These are phyloP conservation scores for Premnoplex brunnescens DNA, from an alignment of 2,797 vertebrate genomes.

Conservation along the genomic window DNA sequence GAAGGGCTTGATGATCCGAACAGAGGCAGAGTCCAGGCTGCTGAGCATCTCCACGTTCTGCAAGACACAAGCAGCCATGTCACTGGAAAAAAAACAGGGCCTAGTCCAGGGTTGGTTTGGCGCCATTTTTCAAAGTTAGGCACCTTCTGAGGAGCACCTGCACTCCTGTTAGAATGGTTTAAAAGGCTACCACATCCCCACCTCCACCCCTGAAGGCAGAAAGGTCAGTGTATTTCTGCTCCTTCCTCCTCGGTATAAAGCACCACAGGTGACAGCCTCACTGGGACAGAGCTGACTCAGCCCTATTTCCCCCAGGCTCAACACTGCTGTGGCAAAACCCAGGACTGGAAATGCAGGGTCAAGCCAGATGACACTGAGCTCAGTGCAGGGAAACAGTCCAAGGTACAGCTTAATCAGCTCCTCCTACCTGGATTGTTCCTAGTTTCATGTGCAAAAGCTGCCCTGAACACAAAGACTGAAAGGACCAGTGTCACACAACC, in stretches of 20 bases:
- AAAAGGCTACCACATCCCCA: fast-evolving
- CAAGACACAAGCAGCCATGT: not conserved
- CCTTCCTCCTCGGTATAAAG: not conserved
- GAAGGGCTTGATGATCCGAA: conserved; percentile 87
- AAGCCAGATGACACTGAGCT: not conserved
- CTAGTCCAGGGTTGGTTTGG: not conserved
- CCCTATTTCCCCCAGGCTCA: not conserved
- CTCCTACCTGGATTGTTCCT: not conserved
- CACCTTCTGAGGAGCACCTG: not conserved
- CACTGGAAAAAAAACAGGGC: not conserved
- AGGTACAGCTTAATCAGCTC: not conserved
- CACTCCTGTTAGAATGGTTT: not conserved
- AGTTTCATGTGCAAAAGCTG: not conserved
- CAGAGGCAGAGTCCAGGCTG: conserved; percentile 85
- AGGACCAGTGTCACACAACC: not conserved
- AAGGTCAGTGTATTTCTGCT: not conserved
- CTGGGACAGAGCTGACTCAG: not conserved
- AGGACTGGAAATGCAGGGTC: not conserved
- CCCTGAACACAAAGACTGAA: not conserved
- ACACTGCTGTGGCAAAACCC: not conserved
- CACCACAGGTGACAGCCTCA: not conserved
- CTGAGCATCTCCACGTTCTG: conserved; percentile 91
- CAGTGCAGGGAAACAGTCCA: not conserved
- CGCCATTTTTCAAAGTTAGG: not conserved
- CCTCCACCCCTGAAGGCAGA: not conserved